Base-by-base conservation (phyloP, 2,113 vertebrate genomes). In the Butorides virescens region DNA sequence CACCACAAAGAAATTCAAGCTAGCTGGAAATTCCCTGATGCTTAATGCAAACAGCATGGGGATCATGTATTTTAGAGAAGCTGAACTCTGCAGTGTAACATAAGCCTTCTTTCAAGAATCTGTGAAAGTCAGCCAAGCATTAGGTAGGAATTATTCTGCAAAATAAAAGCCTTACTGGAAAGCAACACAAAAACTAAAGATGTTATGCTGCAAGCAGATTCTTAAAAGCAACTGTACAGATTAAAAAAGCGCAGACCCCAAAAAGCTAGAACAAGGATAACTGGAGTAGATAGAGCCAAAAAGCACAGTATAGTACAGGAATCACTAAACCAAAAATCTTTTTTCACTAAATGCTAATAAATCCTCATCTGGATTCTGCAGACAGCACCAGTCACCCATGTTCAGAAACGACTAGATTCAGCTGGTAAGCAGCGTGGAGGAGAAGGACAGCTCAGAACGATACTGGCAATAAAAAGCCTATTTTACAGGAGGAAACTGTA, bases 101-200 rank as follows among this genome's bases (percentile, higher is more conserved):
- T 27, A 91, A 95, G 42, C 27, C 42, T 37, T 86, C 78, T 71
- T 89, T 76, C 4, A 2, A 82, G 62, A 92, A 68, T 42, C 50
- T 50, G 26, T 84, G 73, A 58, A 89, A 96, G 70, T 53, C 65
- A 90, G 77, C 20, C 71, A 96, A 88, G 91, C 15, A 34, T 58
- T 42, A 91, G 53, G 85, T 82, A 90, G 77, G 52, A 90, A 76
- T 87, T 87, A 52, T 13, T 88, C 58, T 70, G 61, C 62, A 82
- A 93, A 93, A 93, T 75, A 87, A 87, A 96, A 93, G 42, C 18
- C 70, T 87, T 75, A 34, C 32, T 84, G 37, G 53, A 88, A 95
- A 95, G 73, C n/a, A 87, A 87, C 13, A 75, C 8, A 70, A 83
- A 86, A 89, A 7, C 26, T 44, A 23, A 65, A 91, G 25, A 49